Base-by-base conservation (phyloP, 2,113 vertebrate species). In the Crypturellus undulatus region DNA sequence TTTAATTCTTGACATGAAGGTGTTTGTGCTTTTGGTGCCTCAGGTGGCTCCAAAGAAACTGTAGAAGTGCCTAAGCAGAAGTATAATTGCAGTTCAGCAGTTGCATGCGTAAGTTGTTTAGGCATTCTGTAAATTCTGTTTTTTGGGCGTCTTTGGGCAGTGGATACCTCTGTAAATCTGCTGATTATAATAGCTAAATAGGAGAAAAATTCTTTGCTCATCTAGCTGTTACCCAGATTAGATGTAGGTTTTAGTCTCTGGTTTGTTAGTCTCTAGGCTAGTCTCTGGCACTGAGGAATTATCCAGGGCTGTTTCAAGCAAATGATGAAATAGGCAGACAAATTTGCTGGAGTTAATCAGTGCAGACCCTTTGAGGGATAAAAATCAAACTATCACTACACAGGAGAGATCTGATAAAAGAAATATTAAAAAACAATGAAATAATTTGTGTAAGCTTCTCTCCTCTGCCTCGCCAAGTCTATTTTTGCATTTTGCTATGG, bases 51-150 rank as follows among this genome's bases (percentile, higher is more conserved):
- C 47, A 68, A 59, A 91, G 71, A 90, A 87, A 85, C 51, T 87
- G 82, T 51, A 52, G 19, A 79, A 93, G 67, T 47, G 34, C 75
- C 77, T 75, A 58, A 81, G 70, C 87, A 82, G 81, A 56, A 90
- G 34, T 16, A 4, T 75, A 78, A 84, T 89, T 94, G 83, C 88
- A 89, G 92, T 96, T 95, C 89, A 84, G 3, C 40, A 56, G 56
- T 64, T 71, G 15, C 16, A 0, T n/a, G 65, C 68, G 77, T 85
- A 81, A 90, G 58, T 25, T 87, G 58, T 56, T 88, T 56, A 90
- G 47, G 51, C 77, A 68, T 87, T 89, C 51, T 84, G 62, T 86
- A 89, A 93, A 93, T 80, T 60, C 36, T 16, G 34, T 71, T 92
- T 92, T 90, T 80, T 59, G 32, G 56, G n/a, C 69, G 10, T 90